Base-by-base conservation (phyloP, 2,797 vertebrate species). In the Phaenicophaeus curvirostris region DNA sequence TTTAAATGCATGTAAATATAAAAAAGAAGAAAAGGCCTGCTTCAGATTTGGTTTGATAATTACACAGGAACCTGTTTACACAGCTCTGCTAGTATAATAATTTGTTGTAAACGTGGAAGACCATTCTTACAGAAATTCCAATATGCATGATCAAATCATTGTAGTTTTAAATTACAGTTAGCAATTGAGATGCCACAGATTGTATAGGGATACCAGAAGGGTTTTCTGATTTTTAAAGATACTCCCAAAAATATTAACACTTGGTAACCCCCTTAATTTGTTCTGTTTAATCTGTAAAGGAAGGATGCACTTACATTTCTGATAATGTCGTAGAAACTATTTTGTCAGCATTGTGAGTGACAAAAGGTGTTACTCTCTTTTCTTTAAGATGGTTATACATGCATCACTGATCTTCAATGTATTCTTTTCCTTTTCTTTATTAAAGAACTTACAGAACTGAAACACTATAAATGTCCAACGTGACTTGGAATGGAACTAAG, bases 281-380 rank as follows among this genome's bases (percentile, higher is more conserved):
- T 54, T 51, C 25, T 85, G 6, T 46, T 93, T 92, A 61, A 6
- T 54, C 67, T 92, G 54, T 87, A 85, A 84, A 80, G 72, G n/a
- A 57, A 84, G 16, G 84, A 84, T 2, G 0, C 3, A 25, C 81
- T 91, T 66, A 4, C 14, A 17, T 65, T 72, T 76, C 66, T 87
- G 53, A 63, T 66, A 55, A 85, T 72, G 6, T 63, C 19, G 25
- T 50, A 71, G 24, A 85, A 90, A 51, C 16, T 54, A 46, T 39
- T 65, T 95, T 39, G 84, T 67, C 13, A 15, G 3, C 27, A 50
- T 21, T 35, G 15, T 31, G 53, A 78, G 11, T 9, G 30, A 27
- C n/a, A 87, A 83, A 85, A 81, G 31, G 13, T 21, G 7, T 75
- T 25, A 24, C 20, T 79, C 19, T 8, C 18, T 79, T 87, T 71